phyloP scores from a whole-genome alignment of 2,888 invertebrate species.

The Scaptomyza polygonia region DNA sequence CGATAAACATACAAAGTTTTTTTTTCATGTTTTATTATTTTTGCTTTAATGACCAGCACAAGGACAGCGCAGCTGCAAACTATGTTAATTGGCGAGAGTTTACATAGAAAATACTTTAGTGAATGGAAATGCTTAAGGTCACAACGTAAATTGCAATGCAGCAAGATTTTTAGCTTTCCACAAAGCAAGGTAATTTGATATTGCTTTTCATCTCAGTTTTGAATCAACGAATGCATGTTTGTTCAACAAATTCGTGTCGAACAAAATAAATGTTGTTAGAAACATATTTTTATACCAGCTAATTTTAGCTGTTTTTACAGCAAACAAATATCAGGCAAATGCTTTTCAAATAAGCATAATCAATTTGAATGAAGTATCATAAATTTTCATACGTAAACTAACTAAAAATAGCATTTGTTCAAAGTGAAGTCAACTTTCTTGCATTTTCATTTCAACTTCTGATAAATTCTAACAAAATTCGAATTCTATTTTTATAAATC shows the following conservation, averaged over 20 bases:
- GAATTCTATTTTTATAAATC: neutral
- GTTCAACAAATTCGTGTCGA: too few species aligned
- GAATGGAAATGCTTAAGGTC: neutral
- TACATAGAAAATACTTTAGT: neutral
- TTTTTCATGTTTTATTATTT: neutral
- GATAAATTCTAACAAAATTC: neutral
- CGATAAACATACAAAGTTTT: slow-evolving; percentile 30
- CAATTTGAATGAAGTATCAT: neutral
- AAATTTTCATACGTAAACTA: neutral
- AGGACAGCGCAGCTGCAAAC: slow-evolving; percentile 5
- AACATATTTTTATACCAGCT: neutral
- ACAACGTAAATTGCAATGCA: neutral
- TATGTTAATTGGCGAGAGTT: slow-evolving; percentile 41
- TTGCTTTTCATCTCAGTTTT: too few species aligned
- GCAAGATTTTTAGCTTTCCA: neutral
- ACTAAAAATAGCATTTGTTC: neutral
- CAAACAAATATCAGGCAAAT: too few species aligned
- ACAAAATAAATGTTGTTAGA: too few species aligned
- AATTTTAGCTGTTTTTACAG: too few species aligned
- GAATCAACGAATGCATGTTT: too few species aligned
- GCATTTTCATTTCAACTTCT: neutral
- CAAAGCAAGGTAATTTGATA: neutral
- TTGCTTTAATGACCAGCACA: neutral
- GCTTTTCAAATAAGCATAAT: slow-evolving; percentile 2
- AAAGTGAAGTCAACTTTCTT: neutral